Percentiles rank a stretch among this genome's conserved stretches.
Conservation (phyloP, 2,888 invertebrate species). For the Strigamia transsilvanica region DNA sequence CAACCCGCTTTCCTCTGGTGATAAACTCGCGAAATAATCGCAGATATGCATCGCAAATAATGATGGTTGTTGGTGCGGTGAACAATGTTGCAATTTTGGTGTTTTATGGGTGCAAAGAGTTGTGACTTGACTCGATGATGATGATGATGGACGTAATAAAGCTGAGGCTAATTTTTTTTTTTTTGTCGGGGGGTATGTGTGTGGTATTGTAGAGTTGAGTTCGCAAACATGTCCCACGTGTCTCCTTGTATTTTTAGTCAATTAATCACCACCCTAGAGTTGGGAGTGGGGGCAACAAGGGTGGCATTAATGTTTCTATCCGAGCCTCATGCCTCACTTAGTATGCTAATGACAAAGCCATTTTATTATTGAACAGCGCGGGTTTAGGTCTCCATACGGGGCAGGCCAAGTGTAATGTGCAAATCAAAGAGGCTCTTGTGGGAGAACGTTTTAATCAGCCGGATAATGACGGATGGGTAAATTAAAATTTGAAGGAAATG, state of each 20-base stretch:
- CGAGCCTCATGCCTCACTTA: neutral
- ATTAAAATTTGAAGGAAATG: neutral
- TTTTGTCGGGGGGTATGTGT: neutral
- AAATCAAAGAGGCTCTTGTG: conserved; percentile 25
- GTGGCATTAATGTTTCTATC: neutral
- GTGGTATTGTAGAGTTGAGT: conserved; percentile 1
- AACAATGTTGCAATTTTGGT: conserved; percentile 17
- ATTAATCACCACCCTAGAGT: conserved; percentile 9
- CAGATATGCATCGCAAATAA: neutral
- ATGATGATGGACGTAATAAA: neutral
- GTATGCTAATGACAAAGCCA: conserved; percentile 18
- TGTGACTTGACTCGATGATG: neutral
- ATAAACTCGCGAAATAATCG: neutral
- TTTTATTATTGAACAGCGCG: conserved; percentile 21
- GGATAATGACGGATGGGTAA: neutral
- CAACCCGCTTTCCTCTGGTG: neutral
- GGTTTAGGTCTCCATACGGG: conserved; percentile 33
- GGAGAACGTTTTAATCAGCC: conserved; percentile 4
- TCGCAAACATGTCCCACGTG: conserved; percentile 11
- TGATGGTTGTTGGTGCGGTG: conserved; percentile 3
- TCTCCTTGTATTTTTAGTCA: conserved; percentile 11
- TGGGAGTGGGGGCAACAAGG: conserved; percentile 23
- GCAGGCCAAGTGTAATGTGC: conserved; percentile 27
- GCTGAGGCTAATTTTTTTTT: neutral
- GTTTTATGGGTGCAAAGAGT: neutral